These are phyloP conservation scores for Dicaeum eximium DNA, from an alignment of 2,113 vertebrate species.

Conservation along the genomic window DNA sequence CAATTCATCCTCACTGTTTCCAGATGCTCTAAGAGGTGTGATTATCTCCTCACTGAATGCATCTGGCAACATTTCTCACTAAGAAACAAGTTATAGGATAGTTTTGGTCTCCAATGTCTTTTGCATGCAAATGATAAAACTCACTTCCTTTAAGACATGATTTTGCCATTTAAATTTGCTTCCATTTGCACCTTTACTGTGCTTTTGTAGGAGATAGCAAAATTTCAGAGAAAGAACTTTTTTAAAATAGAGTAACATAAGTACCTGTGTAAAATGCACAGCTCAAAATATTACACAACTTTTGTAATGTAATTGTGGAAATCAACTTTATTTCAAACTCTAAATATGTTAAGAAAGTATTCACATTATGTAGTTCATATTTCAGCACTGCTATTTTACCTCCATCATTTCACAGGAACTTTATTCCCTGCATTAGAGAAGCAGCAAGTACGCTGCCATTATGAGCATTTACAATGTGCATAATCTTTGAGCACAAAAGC, in stretches of 20 bases:
- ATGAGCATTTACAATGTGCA: neutral
- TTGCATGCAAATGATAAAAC: neutral
- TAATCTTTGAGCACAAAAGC: neutral
- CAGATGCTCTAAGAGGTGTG: neutral
- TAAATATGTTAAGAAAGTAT: neutral
- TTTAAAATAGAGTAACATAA: rapidly evolving
- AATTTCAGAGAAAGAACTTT: neutral
- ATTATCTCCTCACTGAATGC: neutral
- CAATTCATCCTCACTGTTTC: neutral
- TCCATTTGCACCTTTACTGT: neutral
- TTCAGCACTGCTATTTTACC: neutral
- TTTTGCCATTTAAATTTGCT: neutral
- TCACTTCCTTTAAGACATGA: neutral
- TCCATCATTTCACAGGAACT: neutral
- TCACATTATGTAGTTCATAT: neutral
- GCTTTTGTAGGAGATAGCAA: neutral
- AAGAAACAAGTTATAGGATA: neutral
- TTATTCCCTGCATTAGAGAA: neutral
- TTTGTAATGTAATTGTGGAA: neutral
- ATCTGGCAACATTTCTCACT: neutral
- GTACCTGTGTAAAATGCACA: neutral
- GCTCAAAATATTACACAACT: neutral
- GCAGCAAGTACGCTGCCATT: neutral
- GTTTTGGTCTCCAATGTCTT: neutral
- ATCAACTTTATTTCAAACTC: neutral